phyloP scores from a whole-genome alignment of 1,140 invertebrate genomes.

The Papilio helenus region DNA sequence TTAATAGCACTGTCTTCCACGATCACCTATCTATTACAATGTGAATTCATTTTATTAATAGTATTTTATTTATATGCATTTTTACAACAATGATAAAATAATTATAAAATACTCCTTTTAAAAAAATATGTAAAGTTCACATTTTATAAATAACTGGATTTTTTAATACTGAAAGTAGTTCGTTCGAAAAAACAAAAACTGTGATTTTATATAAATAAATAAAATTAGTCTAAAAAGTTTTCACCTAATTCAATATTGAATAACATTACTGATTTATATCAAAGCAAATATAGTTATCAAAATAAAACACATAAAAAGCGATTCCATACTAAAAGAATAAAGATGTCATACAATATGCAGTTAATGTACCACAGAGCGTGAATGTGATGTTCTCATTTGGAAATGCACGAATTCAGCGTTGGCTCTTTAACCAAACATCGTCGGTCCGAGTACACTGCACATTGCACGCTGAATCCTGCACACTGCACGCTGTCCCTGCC shows the following conservation, averaged over 20 bases:
- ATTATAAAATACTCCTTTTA: too few relatives aligned
- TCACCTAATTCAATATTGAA: too few relatives aligned
- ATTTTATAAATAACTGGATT: too few relatives aligned
- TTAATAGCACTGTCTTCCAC: conserved; percentile 34
- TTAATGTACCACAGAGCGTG: conserved; percentile 25
- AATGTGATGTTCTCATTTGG: conserved; percentile 32
- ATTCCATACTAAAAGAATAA: background rate
- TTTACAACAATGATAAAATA: background rate
- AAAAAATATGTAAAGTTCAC: too few relatives aligned
- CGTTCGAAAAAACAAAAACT: too few relatives aligned
- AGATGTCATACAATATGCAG: conserved; percentile 17
- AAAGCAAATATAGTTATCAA: background rate
- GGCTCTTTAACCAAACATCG: conserved; percentile 44
- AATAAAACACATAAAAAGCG: background rate
- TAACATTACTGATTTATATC: too few relatives aligned
- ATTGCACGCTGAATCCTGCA: background rate
- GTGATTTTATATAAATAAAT: too few relatives aligned
- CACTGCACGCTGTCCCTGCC: conserved; percentile 33
- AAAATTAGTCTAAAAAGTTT: too few relatives aligned
- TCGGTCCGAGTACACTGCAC: conserved; percentile 40
- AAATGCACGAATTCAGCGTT: conserved; percentile 38
- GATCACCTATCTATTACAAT: conserved; percentile 32
- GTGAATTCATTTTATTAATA: conserved; percentile 23
- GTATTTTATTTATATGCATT: conserved; percentile 14
- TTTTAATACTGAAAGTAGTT: too few relatives aligned